Conservation (phyloP, 1,140 invertebrate genomes). For the Oncopodura yosiiana region DNA sequence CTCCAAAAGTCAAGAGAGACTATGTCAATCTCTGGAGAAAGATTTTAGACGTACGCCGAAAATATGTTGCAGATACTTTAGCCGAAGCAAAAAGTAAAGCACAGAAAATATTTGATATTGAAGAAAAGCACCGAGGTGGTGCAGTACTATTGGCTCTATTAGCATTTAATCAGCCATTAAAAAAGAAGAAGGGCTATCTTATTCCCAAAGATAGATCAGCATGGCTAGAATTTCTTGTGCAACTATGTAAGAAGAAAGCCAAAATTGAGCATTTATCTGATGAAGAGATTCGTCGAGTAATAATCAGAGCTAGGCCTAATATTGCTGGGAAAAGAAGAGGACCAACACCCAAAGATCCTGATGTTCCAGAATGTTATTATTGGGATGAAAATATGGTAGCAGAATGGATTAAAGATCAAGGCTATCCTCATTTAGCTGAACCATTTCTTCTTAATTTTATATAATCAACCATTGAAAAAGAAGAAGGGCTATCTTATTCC, state of each 20-base stretch:
- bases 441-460: too few species aligned
- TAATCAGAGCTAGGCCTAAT: neutral
- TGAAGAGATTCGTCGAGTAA: neutral
- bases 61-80: too few species aligned
- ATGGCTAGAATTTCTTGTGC: constrained; percentile 15
- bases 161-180: too few species aligned
- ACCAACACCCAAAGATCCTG: neutral
- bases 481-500: constrained; percentile 8
- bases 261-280: constrained; percentile 5
- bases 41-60: too few species aligned
- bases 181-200: too few species aligned
- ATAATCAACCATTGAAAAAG: neutral
- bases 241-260: constrained; percentile 4
- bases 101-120: too few species aligned
- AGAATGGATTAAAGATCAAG: constrained; percentile 2
- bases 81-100: too few species aligned
- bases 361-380: constrained; percentile 1
- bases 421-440: constrained; percentile 12
- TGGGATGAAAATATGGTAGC: constrained; percentile 9
- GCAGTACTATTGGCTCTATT: too few species aligned
- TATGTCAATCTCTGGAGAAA: too few species aligned
- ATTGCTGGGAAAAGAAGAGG: neutral
- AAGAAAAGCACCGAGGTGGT: too few species aligned
- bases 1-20: too few species aligned
- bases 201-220: constrained; percentile 8